These are phyloP conservation scores for Rhopalosiphum padi DNA, from an alignment of 1,140 invertebrate genomes.

Conservation along the genomic window DNA sequence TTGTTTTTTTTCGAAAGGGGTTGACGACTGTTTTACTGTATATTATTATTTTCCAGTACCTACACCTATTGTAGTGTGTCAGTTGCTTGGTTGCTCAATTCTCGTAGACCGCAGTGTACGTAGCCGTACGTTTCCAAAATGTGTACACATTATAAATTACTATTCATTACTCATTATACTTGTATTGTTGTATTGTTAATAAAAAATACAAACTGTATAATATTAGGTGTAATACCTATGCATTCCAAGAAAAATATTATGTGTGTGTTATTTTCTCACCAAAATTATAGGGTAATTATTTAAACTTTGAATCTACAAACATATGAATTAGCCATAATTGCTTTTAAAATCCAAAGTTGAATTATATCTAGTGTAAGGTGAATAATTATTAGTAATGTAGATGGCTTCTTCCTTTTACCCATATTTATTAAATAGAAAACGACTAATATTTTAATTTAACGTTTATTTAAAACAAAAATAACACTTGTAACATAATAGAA, in stretches of 20 bases:
- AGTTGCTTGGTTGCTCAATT: too few species aligned
- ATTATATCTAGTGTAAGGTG: not conserved
- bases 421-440: too few species aligned
- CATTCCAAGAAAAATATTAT: too few species aligned
- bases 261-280: not conserved
- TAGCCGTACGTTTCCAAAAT: not conserved
- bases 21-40: not conserved
- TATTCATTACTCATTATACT: not conserved
- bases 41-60: not conserved
- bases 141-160: not conserved
- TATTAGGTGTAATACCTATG: too few species aligned
- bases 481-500: too few species aligned
- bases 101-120: not conserved
- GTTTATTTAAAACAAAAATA: too few species aligned
- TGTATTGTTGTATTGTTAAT: too few species aligned
- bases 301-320: not conserved
- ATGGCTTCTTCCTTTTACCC: too few species aligned
- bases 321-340: not conserved
- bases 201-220: too few species aligned
- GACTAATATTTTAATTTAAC: too few species aligned
- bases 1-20: not conserved
- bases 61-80: too few species aligned
- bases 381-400: not conserved
- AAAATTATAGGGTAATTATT: not conserved
- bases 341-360: not conserved